A percentile compares a stretch with the other conserved stretches of the same genome.
These are phyloP conservation scores for Choristoneura fumiferana DNA, from an alignment of 1,140 invertebrate species.

Conservation along the genomic window DNA sequence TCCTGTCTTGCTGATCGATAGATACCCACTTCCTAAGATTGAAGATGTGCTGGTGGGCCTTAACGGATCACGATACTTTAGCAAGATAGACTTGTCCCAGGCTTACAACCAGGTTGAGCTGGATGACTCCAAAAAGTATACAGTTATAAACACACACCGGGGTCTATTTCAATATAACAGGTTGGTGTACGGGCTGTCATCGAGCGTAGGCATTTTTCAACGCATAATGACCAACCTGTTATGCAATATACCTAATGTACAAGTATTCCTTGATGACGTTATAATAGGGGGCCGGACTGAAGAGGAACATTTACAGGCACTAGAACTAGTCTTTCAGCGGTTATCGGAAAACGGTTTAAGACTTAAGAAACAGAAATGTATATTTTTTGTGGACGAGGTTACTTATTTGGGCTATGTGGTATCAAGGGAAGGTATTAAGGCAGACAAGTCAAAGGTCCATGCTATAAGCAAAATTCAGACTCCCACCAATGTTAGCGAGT, in stretches of 20 bases:
- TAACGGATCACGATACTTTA: slow-evolving; percentile 35
- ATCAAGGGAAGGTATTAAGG: not conserved
- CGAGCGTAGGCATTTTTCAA: slow-evolving; percentile 52
- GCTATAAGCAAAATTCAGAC: not conserved
- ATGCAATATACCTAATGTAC: slow-evolving; percentile 26
- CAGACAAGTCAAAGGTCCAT: not conserved
- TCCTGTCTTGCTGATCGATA: slow-evolving; percentile 38
- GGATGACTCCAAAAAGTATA: slow-evolving; percentile 46
- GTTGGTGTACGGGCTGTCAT: slow-evolving; percentile 55
- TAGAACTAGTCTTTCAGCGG: slow-evolving; percentile 15
- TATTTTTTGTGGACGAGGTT: slow-evolving; percentile 1
- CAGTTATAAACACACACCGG: slow-evolving; percentile 53
- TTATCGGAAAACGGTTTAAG: slow-evolving; percentile 15
- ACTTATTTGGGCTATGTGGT: not conserved
- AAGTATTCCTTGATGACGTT: slow-evolving; percentile 21
- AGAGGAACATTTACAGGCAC: slow-evolving; percentile 8
- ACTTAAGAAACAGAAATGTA: slow-evolving; percentile 18
- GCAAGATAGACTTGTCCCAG: slow-evolving; percentile 44
- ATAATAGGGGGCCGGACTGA: slow-evolving; percentile 13
- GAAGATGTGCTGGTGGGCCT: slow-evolving; percentile 39
- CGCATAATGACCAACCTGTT: slow-evolving; percentile 49
- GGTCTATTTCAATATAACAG: slow-evolving; percentile 49
- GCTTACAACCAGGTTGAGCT: slow-evolving; percentile 48
- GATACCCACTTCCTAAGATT: slow-evolving; percentile 42
- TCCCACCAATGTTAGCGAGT: not conserved